Base-by-base conservation (phyloP, 2,797 vertebrate species). In the Ctenosaura bakeri region DNA sequence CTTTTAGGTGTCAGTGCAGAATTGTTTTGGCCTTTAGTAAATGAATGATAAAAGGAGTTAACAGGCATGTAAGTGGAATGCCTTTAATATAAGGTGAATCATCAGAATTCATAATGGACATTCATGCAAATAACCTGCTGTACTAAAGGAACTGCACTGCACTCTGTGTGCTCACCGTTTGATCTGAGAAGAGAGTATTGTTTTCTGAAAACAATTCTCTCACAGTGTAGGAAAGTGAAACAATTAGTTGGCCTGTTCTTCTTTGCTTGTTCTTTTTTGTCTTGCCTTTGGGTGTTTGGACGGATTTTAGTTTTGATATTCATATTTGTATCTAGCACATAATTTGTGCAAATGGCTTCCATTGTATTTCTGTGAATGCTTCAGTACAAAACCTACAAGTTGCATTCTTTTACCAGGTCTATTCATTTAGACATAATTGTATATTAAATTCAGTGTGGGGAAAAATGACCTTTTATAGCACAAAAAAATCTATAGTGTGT, bases 191-290 rank as follows among this genome's bases (percentile, higher is more conserved):
- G 46, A 29, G 85, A 73, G 6, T 38, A 79, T 32, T 94, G 32
- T 90, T 93, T 93, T 88, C 62, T 88, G 24, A 14, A 92, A 84
- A 80, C 6, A 83, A 66, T 91, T 93, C 26, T 93, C 54, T 42
- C 35, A 9, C 0, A 0, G n/a, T 86, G 38, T 92, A 24, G 26
- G 42, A 79, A 89, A 87, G 4, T 0, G 2, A 14, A 92, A 81
- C 79, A 13, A 26, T 86, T 89, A 87, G 8, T 9, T 89, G 85
- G 86, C 7, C 18, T 73, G 52, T 88, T 88, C 29, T 80, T 89
- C 73, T 77, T 26, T 73, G 50, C 83, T 91, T 20, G 4, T 3
- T 9, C 26, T 24, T 85, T 32, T 76, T 54, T 22, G 38, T 84
- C 64, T 66, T 83, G 12, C 35, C 13, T 66, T 16, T 69, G 87